These are phyloP conservation scores for Hydropsyche betteni DNA, from an alignment of 2,888 invertebrate species.

Conservation along the genomic window DNA sequence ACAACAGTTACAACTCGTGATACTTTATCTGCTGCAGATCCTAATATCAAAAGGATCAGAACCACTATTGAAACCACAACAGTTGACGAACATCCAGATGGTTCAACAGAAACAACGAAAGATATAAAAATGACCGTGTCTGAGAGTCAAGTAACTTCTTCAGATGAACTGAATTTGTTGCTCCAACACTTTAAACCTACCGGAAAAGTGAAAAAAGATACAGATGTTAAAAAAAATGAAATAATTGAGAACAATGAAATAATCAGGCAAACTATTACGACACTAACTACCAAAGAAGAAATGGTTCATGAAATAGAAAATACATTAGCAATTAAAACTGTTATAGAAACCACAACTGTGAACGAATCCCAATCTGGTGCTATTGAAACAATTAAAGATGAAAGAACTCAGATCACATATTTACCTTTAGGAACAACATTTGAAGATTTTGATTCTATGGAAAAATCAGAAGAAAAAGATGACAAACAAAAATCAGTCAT, in stretches of 20 bases:
- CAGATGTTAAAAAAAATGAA: conserved; percentile 65
- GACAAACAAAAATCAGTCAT: conserved; percentile 50
- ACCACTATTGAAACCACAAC: conserved; percentile 67
- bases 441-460: conserved; percentile 57
- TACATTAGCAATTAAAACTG: conserved; percentile 61
- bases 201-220: conserved; percentile 62
- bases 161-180: conserved; percentile 62
- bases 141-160: conserved; percentile 63
- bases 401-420: conserved; percentile 64
- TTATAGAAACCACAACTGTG: conserved; percentile 63
- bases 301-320: conserved; percentile 60
- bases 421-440: conserved; percentile 62
- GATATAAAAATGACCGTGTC: conserved; percentile 66
- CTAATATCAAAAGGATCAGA: conserved; percentile 66
- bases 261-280: conserved; percentile 62
- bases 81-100: conserved; percentile 64
- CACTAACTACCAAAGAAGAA: conserved; percentile 63
- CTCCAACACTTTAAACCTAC: conserved; percentile 61
- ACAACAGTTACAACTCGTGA: conserved; percentile 64
- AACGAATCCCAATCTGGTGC: conserved; percentile 61
- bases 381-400: conserved; percentile 63
- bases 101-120: conserved; percentile 67
- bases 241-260: conserved; percentile 62
- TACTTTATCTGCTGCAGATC: conserved; percentile 64
- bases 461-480: conserved; percentile 22